These are phyloP conservation scores for Laticauda laticaudata DNA, from an alignment of 2,113 vertebrate genomes.

Conservation along the genomic window DNA sequence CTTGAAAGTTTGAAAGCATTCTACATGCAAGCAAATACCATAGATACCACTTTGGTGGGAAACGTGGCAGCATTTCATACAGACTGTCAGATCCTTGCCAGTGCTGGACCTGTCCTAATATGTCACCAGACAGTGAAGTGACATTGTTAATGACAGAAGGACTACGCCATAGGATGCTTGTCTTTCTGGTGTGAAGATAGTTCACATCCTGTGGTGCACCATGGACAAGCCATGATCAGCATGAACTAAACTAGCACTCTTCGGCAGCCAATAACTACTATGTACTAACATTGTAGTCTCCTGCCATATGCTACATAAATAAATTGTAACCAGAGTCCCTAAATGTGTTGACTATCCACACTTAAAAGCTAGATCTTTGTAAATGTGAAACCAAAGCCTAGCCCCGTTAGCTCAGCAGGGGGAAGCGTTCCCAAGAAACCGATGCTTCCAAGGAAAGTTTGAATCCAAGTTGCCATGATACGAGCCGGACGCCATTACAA, in stretches of 20 bases:
- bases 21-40: neutral
- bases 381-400: neutral
- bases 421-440: neutral
- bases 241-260: neutral
- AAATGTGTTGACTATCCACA: neutral
- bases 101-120: neutral
- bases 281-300: neutral
- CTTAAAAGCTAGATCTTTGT: neutral
- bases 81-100: neutral
- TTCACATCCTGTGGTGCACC: neutral
- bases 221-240: neutral
- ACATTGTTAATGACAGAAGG: neutral
- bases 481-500: neutral
- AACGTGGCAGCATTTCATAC: neutral
- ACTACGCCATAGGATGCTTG: neutral
- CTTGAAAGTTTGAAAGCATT: neutral
- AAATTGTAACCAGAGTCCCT: neutral
- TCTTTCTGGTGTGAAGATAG: neutral
- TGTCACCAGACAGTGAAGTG: neutral
- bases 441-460: neutral
- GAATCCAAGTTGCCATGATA: neutral
- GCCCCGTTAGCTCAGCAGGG: neutral
- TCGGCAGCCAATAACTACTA: neutral
- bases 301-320: neutral
- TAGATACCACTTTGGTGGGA: neutral